These are phyloP conservation scores for Karalla daura DNA, from an alignment of 2,797 vertebrate species.

Conservation along the genomic window DNA sequence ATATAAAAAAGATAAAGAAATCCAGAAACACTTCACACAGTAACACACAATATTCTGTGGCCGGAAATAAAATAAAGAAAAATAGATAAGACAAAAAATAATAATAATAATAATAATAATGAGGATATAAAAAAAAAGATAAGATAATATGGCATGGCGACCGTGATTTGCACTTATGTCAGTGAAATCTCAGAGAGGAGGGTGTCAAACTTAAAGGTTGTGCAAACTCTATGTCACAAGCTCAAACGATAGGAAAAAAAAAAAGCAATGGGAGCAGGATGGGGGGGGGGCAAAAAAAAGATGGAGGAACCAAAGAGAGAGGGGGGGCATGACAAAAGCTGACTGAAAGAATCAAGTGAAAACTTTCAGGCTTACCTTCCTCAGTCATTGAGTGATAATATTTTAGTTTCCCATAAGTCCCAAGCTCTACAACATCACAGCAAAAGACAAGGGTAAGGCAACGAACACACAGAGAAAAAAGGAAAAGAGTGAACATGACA, in stretches of 20 bases:
- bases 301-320: slow-evolving; percentile 48
- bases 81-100: slow-evolving; percentile 17
- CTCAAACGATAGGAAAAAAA: slow-evolving; percentile 31
- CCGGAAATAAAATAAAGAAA: slow-evolving; percentile 14
- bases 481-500: slow-evolving; percentile 80
- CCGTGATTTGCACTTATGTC: slow-evolving; percentile 82
- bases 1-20: slow-evolving; percentile 19
- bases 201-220: slow-evolving; percentile 68
- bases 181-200: slow-evolving; percentile 89
- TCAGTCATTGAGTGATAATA: slow-evolving; percentile 99
- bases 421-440: slow-evolving; percentile 99
- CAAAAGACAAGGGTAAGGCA: slow-evolving; percentile 98
- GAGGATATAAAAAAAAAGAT: slow-evolving; percentile 20
- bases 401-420: slow-evolving; percentile 99
- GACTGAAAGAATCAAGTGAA: slow-evolving; percentile 74
- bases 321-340: slow-evolving; percentile 57
- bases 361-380: slow-evolving; percentile 97
- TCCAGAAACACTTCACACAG: slow-evolving; percentile 52
- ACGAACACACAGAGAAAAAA: slow-evolving; percentile 87
- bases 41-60: slow-evolving; percentile 43
- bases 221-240: slow-evolving; percentile 59
- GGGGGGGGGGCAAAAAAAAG: too few relatives aligned
- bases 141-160: slow-evolving; percentile 72
- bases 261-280: slow-evolving; percentile 7
- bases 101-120: too few relatives aligned